Percentiles rank a stretch among this genome's conserved stretches.
Conservation (phyloP, 1,140 invertebrate genomes). For the Hycleus phaleratus region DNA sequence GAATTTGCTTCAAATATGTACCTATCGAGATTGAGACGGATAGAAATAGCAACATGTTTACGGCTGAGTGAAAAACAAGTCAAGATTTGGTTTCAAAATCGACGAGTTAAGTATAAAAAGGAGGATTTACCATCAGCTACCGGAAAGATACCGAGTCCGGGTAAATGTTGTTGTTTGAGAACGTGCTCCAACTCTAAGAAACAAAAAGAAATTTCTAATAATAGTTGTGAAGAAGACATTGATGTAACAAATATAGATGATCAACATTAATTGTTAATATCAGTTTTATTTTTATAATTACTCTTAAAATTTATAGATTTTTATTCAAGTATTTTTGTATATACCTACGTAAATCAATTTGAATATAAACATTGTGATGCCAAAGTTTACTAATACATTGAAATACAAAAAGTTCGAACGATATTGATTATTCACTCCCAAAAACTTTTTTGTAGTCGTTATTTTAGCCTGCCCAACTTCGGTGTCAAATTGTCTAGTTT, state of each 20-base stretch:
- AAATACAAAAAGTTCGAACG: not conserved
- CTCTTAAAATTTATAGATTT: constrained; percentile 15
- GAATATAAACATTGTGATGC: constrained; percentile 8
- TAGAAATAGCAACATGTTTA: constrained; percentile 85
- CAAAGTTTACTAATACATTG: constrained; percentile 20
- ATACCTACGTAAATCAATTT: not conserved
- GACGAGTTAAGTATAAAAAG: constrained; percentile 87
- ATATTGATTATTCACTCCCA: not conserved
- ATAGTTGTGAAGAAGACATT: constrained; percentile 35
- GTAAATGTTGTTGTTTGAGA: constrained; percentile 32
- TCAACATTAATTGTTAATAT: constrained; percentile 8
- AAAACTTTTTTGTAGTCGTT: not conserved
- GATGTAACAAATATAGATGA: constrained; percentile 36
- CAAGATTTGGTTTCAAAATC: constrained; percentile 93
- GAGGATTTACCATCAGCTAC: constrained; percentile 47
- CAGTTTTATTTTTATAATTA: constrained; percentile 7
- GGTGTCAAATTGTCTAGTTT: not conserved
- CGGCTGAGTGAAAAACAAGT: constrained; percentile 89
- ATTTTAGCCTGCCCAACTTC: not conserved
- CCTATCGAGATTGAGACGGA: constrained; percentile 75
- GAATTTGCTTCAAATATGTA: constrained; percentile 90
- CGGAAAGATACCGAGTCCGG: not conserved
- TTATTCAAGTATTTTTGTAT: constrained; percentile 7
- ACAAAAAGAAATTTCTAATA: constrained; percentile 5
- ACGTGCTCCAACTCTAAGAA: constrained; percentile 23